phyloP scores from a whole-genome alignment of 35 echinoderm and acorn worm genomes.

The Apostichopus californicus region DNA sequence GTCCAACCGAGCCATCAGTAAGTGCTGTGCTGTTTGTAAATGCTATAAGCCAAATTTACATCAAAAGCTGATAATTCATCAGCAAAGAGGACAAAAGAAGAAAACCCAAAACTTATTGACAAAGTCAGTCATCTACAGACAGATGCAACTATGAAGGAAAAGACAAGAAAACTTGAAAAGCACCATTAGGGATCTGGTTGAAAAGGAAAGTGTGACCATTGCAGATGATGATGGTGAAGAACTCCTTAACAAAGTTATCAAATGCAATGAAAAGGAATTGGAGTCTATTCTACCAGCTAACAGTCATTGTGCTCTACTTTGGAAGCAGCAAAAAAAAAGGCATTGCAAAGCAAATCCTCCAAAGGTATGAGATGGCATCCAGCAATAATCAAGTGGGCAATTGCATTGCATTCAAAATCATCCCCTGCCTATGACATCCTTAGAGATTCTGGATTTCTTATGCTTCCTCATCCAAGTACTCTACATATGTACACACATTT shows the following conservation, averaged over 20 bases:
- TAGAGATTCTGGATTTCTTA: constrained; percentile 49
- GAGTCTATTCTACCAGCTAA: not conserved
- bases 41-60: no score
- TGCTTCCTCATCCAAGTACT: constrained; percentile 63
- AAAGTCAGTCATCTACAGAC: not conserved
- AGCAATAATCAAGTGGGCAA: constrained; percentile 62
- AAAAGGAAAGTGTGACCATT: constrained; percentile 36
- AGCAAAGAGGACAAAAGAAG: not conserved
- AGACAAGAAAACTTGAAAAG: not conserved
- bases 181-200: not conserved
- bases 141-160: not conserved
- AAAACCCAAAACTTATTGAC: no score
- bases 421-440: constrained; percentile 63
- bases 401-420: constrained; percentile 70
- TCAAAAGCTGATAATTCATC: no score
- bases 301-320: constrained; percentile 31
- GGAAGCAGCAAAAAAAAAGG: constrained; percentile 52
- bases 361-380: constrained; percentile 80
- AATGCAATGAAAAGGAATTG: no score
- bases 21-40: not conserved
- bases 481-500: constrained; percentile 54
- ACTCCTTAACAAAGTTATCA: no score
- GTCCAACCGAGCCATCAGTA: no score
- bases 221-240: not conserved
- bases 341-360: not conserved